Evolutionary conservation across 2,888 invertebrate species (phyloP).

Genomic region (Cacoxenus indagator): DNA sequence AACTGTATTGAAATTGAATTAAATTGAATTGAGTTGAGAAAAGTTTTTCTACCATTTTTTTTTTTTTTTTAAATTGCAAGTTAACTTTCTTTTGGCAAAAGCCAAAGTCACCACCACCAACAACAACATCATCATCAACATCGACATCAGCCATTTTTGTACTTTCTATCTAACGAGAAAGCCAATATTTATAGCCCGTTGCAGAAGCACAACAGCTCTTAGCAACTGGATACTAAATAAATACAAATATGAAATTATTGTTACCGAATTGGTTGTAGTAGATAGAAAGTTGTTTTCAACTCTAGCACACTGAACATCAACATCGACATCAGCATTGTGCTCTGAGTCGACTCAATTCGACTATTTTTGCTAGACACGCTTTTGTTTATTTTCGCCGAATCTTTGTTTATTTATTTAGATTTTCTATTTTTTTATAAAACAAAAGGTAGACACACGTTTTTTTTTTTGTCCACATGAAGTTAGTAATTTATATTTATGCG

Average conservation of each 20-base stretch:
- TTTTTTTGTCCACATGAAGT: conserved; percentile 18
- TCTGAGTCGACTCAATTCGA: not conserved
- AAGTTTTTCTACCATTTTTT: not conserved
- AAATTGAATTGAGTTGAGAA: not conserved
- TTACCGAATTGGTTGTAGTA: not conserved
- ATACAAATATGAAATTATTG: conserved; percentile 14
- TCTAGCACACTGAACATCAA: not conserved
- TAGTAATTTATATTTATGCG: conserved; percentile 50
- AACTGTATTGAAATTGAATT: not conserved
- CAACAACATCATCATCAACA: conserved; percentile 2
- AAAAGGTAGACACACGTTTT: not conserved
- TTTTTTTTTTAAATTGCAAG: not conserved
- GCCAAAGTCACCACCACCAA: too few species aligned
- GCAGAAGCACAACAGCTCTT: not conserved
- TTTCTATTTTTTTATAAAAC: not conserved
- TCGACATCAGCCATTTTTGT: conserved; percentile 25
- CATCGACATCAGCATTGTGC: not conserved
- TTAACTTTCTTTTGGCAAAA: not conserved
- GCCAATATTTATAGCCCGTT: conserved; percentile 45
- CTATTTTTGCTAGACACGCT: not conserved
- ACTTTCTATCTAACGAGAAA: conserved; percentile 37
- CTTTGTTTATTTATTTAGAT: not conserved
- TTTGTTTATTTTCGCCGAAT: not conserved
- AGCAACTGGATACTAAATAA: not conserved
- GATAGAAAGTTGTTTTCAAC: not conserved